Base-by-base conservation (phyloP, 2,797 vertebrate species). In the Chaenodraco wilsoni region DNA sequence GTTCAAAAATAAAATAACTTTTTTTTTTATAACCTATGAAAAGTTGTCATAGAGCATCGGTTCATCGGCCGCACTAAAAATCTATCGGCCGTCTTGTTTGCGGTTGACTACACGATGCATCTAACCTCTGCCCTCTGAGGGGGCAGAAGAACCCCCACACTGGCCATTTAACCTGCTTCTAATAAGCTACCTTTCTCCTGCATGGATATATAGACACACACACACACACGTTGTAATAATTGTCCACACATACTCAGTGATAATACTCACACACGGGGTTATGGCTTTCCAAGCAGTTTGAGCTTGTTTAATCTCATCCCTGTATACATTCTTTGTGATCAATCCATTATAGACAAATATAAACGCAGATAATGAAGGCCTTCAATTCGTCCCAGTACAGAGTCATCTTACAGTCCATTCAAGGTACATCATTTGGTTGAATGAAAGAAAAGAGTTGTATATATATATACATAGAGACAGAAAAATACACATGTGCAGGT, bases 401-500 rank as follows among this genome's bases (percentile, higher is more conserved):
- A 86, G 78, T 74, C 78, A 46, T 73, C 80, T 64, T 76, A 88
- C 87, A 83, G 63, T 90, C 85, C 86, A 84, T 85, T 87, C 68
- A 84, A 83, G 77, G 76, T 90, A 87, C 81, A 88, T 85, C 71
- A 69, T 89, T 86, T 65, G 59, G 76, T 62, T 83, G 76, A 89
- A 88, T 82, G 81, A 90, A 84, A 89, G 79, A 79, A 89, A 88
- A 83, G 19, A 51, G 60, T 68, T 76, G 65, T 86, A 79, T 88
- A 91, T 86, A 79, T 88, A 91, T 90, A 91, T 92, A 93, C 84
- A 91, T 78, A 91, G 79, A 93, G 89, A 91, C 89, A 91, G 82
- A 88, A 94, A 90, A 94, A 91, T 92, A 94, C 90, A 94, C 79
- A 85, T 85, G 86, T 89, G 89, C 84, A 81, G 89, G 84, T 83